A percentile compares a stretch with the other conserved stretches of the same genome.
phyloP scores from a whole-genome alignment of 2,888 invertebrate genomes.

The Trichopoda pennipes region DNA sequence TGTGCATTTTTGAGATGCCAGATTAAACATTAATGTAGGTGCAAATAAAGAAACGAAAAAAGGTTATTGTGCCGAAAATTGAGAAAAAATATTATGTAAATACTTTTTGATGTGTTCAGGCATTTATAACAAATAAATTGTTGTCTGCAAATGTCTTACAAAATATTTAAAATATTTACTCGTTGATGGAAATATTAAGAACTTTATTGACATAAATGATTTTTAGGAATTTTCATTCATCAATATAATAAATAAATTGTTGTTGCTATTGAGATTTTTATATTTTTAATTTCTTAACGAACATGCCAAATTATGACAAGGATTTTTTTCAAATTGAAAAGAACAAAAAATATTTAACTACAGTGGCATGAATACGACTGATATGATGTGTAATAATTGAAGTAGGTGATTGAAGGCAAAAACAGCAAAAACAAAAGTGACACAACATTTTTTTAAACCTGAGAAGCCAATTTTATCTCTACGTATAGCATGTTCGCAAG shows the following conservation, averaged over 20 bases:
- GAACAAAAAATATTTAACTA: too few species aligned
- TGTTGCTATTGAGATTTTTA: too few species aligned
- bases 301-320: too few species aligned
- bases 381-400: too few species aligned
- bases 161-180: slow-evolving; percentile 6
- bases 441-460: too few species aligned
- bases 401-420: too few species aligned
- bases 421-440: too few species aligned
- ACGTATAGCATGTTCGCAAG: too few species aligned
- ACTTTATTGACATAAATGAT: neutral
- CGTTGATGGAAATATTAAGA: neutral
- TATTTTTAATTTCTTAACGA: too few species aligned
- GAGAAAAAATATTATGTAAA: slow-evolving; percentile 21
- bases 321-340: too few species aligned
- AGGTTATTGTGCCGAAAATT: neutral
- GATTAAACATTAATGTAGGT: slow-evolving; percentile 38
- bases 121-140: slow-evolving; percentile 20
- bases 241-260: neutral
- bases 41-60: slow-evolving; percentile 13
- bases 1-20: slow-evolving; percentile 9
- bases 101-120: slow-evolving; percentile 30
- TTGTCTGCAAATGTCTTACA: slow-evolving; percentile 20
- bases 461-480: too few species aligned
- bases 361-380: too few species aligned
- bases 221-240: neutral